These are phyloP conservation scores for Nymphalis io DNA, from an alignment of 1,140 invertebrate genomes.

Conservation along the genomic window DNA sequence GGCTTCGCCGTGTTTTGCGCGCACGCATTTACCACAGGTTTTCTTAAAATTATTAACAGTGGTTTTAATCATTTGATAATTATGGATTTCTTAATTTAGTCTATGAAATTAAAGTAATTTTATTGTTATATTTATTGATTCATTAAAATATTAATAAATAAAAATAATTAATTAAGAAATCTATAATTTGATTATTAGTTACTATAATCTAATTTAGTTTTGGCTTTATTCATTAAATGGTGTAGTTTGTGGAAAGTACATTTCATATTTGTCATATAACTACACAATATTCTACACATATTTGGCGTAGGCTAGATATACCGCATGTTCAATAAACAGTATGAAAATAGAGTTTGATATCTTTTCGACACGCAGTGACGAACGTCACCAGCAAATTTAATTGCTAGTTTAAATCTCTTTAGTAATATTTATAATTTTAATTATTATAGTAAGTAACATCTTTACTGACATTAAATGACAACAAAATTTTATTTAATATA, in stretches of 20 bases:
- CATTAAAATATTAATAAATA: too few relatives aligned
- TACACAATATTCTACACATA: too few relatives aligned
- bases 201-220: neutral
- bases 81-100: constrained; percentile 26
- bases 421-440: too few relatives aligned
- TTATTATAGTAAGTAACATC: too few relatives aligned
- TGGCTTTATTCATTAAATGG: constrained; percentile 35
- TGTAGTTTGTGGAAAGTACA: constrained; percentile 39
- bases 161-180: constrained; percentile 17
- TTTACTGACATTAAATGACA: too few relatives aligned
- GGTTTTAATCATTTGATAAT: constrained; percentile 24
- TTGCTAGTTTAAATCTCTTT: too few relatives aligned
- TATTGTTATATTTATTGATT: neutral
- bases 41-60: constrained; percentile 39
- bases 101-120: neutral
- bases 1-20: constrained; percentile 42
- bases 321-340: too few relatives aligned
- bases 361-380: too few relatives aligned
- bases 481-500: too few relatives aligned
- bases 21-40: constrained; percentile 45
- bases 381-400: too few relatives aligned
- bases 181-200: constrained; percentile 3
- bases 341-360: too few relatives aligned
- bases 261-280: neutral
- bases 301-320: too few relatives aligned